Conservation (phyloP, 2,888 invertebrate species). For the Andrena camellia region DNA sequence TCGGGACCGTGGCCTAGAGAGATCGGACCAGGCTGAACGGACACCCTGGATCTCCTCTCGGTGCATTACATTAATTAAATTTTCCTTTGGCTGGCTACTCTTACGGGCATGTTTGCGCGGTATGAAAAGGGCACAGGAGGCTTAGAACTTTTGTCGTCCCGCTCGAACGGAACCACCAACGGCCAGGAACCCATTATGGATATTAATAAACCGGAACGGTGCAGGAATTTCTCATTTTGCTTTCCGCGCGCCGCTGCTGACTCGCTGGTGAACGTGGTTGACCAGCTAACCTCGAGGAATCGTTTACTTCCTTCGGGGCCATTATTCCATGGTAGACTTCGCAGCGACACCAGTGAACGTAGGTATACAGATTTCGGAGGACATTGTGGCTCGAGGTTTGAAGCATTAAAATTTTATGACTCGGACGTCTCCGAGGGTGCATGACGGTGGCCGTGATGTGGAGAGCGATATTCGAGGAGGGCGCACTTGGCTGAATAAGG, state of each 20-base stretch:
- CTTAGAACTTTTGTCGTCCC: neutral
- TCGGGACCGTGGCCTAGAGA: neutral
- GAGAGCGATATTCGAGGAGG: slow-evolving; percentile 18
- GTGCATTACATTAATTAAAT: slow-evolving; percentile 56
- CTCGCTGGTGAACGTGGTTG: too few relatives aligned
- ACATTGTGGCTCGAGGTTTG: neutral
- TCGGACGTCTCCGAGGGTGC: neutral
- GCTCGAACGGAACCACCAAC: neutral
- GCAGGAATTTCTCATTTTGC: neutral
- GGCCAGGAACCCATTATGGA: slow-evolving; percentile 18
- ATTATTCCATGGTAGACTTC: too few relatives aligned
- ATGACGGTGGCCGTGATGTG: neutral
- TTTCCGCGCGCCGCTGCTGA: neutral
- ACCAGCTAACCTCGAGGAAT: too few relatives aligned
- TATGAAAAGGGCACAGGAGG: neutral
- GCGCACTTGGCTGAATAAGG: slow-evolving; percentile 25
- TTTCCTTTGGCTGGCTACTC: neutral
- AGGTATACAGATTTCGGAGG: neutral
- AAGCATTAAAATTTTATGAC: neutral
- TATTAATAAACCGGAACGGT: slow-evolving; percentile 29
- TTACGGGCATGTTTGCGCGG: neutral
- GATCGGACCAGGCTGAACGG: slow-evolving; percentile 15
- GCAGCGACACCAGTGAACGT: neutral
- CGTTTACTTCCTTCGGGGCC: too few relatives aligned
- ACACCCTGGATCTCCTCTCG: neutral